Percentiles rank a stretch among this genome's conserved stretches.
phyloP scores from a whole-genome alignment of 2,888 invertebrate genomes.

The Acanthacorydalis orientalis region DNA sequence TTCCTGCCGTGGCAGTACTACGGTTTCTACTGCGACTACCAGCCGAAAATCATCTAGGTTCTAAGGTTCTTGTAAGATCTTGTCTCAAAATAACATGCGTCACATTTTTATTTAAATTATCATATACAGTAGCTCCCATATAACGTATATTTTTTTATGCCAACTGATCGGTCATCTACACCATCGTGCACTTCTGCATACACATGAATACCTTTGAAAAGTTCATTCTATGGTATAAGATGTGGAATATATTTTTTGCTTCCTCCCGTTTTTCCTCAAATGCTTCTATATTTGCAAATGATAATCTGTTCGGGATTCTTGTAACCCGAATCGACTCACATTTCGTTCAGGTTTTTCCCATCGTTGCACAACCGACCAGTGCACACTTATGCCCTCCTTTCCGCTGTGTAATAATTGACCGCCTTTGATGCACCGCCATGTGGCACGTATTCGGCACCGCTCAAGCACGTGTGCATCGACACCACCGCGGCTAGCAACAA shows the following conservation, averaged over 20 bases:
- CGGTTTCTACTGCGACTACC: conserved; percentile 95
- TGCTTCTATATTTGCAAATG: too few relatives aligned
- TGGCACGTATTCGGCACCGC: too few relatives aligned
- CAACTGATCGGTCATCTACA: conserved; percentile 19
- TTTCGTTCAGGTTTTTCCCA: too few relatives aligned
- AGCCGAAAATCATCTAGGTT: conserved; percentile 86
- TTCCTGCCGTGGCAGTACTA: conserved; percentile 99
- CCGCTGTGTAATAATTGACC: too few relatives aligned
- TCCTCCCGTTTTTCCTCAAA: background rate
- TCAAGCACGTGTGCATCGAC: too few relatives aligned
- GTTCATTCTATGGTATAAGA: conserved; percentile 16
- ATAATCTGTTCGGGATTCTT: too few relatives aligned
- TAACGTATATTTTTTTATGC: conserved; percentile 19
- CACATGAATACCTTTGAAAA: conserved; percentile 20
- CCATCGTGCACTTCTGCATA: conserved; percentile 21
- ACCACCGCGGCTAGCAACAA: too few relatives aligned
- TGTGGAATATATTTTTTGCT: conserved; percentile 7
- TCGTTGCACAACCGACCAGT: too few relatives aligned
- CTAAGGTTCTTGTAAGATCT: conserved; percentile 40
- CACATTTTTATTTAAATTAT: conserved; percentile 29
- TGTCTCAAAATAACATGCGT: conserved; percentile 54
- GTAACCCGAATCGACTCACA: too few relatives aligned
- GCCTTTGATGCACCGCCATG: too few relatives aligned
- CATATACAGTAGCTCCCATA: conserved; percentile 25
- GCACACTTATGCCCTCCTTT: too few relatives aligned